Percentiles rank a stretch among this genome's conserved stretches.
Evolutionary conservation across 2,797 vertebrate genomes (phyloP).

Genomic region (Stomatorhinus walkeri): DNA sequence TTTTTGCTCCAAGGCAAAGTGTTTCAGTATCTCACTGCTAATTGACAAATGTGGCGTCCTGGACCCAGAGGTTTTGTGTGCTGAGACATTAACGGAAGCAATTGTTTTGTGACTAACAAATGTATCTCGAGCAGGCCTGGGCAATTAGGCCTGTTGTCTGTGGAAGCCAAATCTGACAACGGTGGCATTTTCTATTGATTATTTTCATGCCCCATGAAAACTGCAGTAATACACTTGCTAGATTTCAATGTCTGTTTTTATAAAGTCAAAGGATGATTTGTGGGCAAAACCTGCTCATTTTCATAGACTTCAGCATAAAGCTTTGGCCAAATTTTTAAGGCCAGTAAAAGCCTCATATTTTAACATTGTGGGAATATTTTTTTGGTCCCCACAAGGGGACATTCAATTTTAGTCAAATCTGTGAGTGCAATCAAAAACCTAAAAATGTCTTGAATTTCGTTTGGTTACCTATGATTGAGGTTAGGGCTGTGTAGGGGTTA

Average conservation of each 20-base stretch:
- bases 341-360: background rate
- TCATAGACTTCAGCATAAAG: background rate
- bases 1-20: background rate
- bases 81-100: background rate
- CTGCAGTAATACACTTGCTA: background rate
- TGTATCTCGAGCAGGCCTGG: background rate
- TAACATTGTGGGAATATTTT: too few relatives aligned
- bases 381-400: too few relatives aligned
- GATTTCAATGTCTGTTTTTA: background rate
- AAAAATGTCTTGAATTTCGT: too few relatives aligned
- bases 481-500: too few relatives aligned
- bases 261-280: background rate
- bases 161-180: background rate
- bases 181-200: background rate
- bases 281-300: background rate
- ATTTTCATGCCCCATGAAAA: background rate
- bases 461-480: too few relatives aligned
- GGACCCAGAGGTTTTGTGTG: background rate
- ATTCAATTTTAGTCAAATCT: too few relatives aligned
- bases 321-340: background rate
- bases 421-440: too few relatives aligned
- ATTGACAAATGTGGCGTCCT: background rate
- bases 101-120: background rate
- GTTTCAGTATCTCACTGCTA: background rate
- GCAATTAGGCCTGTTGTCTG: background rate